Base-by-base conservation (phyloP, 1,140 invertebrate genomes). In the Temnothorax nylanderi region DNA sequence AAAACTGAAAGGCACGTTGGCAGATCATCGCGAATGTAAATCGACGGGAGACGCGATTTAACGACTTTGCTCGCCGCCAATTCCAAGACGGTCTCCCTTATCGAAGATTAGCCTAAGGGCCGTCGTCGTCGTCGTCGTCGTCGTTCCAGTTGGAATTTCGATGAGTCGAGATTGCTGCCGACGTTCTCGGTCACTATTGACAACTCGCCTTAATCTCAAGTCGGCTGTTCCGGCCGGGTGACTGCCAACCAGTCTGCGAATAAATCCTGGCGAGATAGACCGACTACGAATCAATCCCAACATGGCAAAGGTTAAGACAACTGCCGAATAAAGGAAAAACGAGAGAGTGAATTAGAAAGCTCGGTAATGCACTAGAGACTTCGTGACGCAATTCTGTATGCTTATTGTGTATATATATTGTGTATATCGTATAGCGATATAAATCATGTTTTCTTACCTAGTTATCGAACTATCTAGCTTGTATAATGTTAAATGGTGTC, bases 151-250 rank as follows among this genome's bases (percentile, higher is more conserved):
- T 69, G 75, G 86, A 90, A 90, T 93, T 92, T 90, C 78, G 92
- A 93, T 92, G 92, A 91, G 87, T 91, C 87, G 71, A 85, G 92
- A 93, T 92, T 89, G 91, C 89, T 82, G 87, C 26, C 76, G 26
- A 69, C 71, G 54, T 74, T 34, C 47, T 85, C 87, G 78, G 58
- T 62, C 85, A 85, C 89, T 92, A 92, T 93, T 87, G 85, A 89
- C 87, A 92, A 90, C 87, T 92, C 86, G 86, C 87, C 90, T 92
- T 92, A 91, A 92, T 93, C 90, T 91, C 87, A 82, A 88, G 49
- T 51, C 81, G 88, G 65, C 54, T 90, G 87, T 90, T 89, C 85
- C 86, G 75, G 65, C 89, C 82, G 91, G 86, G 49, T 85, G 78
- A 65, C 65, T 82, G 90, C 86, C 80, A 82, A 72, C 65, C 76